Conservation (phyloP, 2,113 vertebrate genomes). For the Cricetomys ansorgei region DNA sequence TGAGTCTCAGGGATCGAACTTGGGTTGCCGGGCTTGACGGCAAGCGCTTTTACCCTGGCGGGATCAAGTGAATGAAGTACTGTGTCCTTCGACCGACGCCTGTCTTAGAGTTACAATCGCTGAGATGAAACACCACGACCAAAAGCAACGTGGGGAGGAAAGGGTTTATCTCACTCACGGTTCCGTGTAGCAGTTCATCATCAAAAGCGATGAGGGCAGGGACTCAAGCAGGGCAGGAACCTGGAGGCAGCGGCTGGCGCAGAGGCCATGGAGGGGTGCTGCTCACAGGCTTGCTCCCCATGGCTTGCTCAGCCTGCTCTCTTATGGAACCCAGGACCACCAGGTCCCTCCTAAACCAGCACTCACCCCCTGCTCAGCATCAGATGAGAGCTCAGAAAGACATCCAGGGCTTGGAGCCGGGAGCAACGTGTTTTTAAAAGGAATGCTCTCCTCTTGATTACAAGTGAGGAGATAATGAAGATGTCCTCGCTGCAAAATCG, state of each 20-base stretch:
- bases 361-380: too few species aligned
- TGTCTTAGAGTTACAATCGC: neutral
- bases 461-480: neutral
- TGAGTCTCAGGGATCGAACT: neutral
- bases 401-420: neutral
- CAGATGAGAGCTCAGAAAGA: neutral
- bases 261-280: neutral
- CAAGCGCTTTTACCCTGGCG: neutral
- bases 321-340: neutral
- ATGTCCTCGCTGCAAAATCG: neutral
- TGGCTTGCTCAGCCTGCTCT: neutral
- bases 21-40: neutral
- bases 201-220: neutral
- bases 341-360: neutral
- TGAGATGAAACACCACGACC: neutral
- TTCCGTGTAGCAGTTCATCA: too few species aligned
- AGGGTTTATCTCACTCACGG: neutral
- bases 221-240: neutral
- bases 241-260: neutral
- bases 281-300: neutral
- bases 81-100: neutral
- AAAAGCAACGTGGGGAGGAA: neutral
- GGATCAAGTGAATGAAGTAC: neutral
- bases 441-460: neutral
- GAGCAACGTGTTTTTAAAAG: fast-evolving